Evolutionary conservation across 37 sponge, comb jelly and placozoan species (phyloP), one percentile per base, ranked within the genome.

Genomic region (Bolinopsis microptera): DNA sequence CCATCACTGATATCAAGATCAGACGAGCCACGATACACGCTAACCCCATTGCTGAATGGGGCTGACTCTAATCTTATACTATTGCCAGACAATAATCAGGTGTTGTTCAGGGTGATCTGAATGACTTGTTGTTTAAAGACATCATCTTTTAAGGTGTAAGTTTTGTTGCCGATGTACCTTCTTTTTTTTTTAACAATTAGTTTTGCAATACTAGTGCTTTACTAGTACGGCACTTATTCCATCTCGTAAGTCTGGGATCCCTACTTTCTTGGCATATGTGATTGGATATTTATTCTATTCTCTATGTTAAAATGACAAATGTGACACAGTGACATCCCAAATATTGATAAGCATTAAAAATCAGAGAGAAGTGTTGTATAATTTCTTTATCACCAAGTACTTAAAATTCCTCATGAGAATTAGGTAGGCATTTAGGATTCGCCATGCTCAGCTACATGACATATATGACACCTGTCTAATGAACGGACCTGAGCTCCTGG

Each of bases 21-120:
- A 80, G 97, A 35, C 94, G 96, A 76, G 90, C 97, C 26, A 98
- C 97, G 34, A 98, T 98, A 24, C 99, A 98, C 92, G 99, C 99
- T 32, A 98, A 98, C 92, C 99, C 99, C 0, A 21, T 98, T 40
- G 99, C 99, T 35, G 93, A 95, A 35, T 95, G 93, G 86, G 83
- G 77, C 92, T 48, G 61, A 48, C 5, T 48, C n/a, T n/a, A n/a
- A n/a, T n/a, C n/a, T n/a, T n/a, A n/a, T n/a, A n/a, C n/a, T n/a
- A n/a, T n/a, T n/a, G n/a, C n/a, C n/a, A n/a, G n/a, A n/a, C n/a
- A n/a, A n/a, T n/a, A n/a, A n/a, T n/a, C n/a, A n/a, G n/a, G n/a
- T n/a, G n/a, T n/a, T n/a, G n/a, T n/a, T n/a, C n/a, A n/a, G n/a
- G n/a, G n/a, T n/a, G n/a, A n/a, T n/a, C n/a, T n/a, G n/a, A n/a